Conservation (phyloP, 1,140 invertebrate species). For the Drosophila ficusphila region DNA sequence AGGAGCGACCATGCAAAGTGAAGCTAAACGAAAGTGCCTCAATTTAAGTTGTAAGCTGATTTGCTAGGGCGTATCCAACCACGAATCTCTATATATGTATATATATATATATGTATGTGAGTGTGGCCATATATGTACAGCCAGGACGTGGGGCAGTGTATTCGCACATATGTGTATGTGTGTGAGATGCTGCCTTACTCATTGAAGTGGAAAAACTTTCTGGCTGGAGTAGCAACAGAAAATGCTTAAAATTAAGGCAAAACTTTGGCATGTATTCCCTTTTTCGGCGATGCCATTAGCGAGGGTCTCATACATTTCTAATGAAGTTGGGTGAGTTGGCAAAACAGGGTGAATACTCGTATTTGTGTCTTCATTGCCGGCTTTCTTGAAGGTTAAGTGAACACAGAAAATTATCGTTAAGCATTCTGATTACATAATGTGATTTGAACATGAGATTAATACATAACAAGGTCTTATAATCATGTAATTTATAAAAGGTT, state of each 20-base stretch:
- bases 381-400: not conserved
- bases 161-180: slow-evolving; percentile 36
- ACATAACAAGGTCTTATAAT: not conserved
- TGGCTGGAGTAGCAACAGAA: slow-evolving; percentile 57
- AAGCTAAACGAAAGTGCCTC: slow-evolving; percentile 82
- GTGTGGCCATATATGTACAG: slow-evolving; percentile 10
- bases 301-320: slow-evolving; percentile 23
- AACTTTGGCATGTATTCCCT: slow-evolving; percentile 52
- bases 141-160: slow-evolving; percentile 34
- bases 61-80: slow-evolving; percentile 52
- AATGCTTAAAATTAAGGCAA: slow-evolving; percentile 73
- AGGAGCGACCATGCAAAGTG: slow-evolving; percentile 74
- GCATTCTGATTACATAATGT: not conserved
- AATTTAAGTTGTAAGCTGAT: slow-evolving; percentile 82
- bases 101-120: too few relatives aligned
- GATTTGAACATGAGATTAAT: not conserved
- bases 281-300: slow-evolving; percentile 16
- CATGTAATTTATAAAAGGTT: too few relatives aligned
- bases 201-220: slow-evolving; percentile 78
- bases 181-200: slow-evolving; percentile 15
- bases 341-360: slow-evolving; percentile 25
- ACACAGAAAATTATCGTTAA: not conserved
- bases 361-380: not conserved
- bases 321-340: slow-evolving; percentile 32
- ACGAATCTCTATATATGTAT: slow-evolving; percentile 17